phyloP scores from a whole-genome alignment of 2,797 vertebrate species.

The Chaunax sp. region DNA sequence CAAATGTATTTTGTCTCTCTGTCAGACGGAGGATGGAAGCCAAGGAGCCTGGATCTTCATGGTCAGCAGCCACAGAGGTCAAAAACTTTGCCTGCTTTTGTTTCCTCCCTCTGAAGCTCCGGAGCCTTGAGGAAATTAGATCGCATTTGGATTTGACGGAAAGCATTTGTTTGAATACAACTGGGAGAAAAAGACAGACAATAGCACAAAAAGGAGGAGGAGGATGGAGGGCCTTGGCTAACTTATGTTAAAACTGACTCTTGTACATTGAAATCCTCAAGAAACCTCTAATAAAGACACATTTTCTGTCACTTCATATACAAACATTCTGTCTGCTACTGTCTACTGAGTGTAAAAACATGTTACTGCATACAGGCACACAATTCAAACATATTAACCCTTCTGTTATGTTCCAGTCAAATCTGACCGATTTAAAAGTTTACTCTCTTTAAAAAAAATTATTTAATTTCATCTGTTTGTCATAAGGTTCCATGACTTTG shows the following conservation, averaged over 20 bases:
- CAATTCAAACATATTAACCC: slow-evolving; percentile 39
- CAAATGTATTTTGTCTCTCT: slow-evolving; percentile 64
- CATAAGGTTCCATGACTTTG: too few species aligned
- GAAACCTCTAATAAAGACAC: slow-evolving; percentile 22
- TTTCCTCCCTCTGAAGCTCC: slow-evolving; percentile 67
- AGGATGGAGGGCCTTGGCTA: slow-evolving; percentile 18
- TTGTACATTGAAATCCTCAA: slow-evolving; percentile 19
- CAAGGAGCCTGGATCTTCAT: slow-evolving; percentile 56
- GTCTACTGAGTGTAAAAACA: slow-evolving; percentile 27
- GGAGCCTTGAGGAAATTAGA: slow-evolving; percentile 62
- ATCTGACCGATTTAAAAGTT: too few species aligned
- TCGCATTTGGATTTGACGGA: slow-evolving; percentile 54
- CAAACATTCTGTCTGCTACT: slow-evolving; percentile 16
- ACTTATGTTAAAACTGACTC: slow-evolving; percentile 3
- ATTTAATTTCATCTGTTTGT: too few species aligned
- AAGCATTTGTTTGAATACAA: slow-evolving; percentile 54
- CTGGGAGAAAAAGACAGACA: slow-evolving; percentile 33
- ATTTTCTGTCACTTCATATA: slow-evolving; percentile 37
- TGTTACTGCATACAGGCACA: slow-evolving; percentile 12
- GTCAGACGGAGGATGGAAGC: slow-evolving; percentile 69
- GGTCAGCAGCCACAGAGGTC: slow-evolving; percentile 61
- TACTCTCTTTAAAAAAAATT: too few species aligned
- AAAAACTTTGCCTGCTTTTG: slow-evolving; percentile 63
- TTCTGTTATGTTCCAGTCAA: too few species aligned
- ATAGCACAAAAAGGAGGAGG: slow-evolving; percentile 7